Evolutionary conservation across 2,113 vertebrate species (phyloP).

Genomic region (Ia io): DNA sequence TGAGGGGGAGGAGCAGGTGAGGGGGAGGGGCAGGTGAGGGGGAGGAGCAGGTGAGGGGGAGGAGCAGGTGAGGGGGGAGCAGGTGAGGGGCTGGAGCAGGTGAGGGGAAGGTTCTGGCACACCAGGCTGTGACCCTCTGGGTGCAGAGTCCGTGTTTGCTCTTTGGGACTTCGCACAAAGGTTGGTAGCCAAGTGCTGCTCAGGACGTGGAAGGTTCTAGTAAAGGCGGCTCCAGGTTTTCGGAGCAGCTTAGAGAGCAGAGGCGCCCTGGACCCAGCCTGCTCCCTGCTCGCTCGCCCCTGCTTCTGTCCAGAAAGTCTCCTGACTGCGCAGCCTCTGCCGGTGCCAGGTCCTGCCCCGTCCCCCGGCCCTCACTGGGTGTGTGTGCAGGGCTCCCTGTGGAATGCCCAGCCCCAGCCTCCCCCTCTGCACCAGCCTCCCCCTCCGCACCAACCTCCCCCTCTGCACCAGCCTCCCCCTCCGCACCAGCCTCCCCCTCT

Average conservation of each 20-base stretch:
- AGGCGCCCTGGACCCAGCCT: fast-evolving
- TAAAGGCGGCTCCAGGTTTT: background rate
- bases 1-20: no score
- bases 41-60: no score
- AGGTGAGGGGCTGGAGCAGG: no score
- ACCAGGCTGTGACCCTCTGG: background rate
- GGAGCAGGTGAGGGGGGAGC: no score
- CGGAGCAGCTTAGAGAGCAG: background rate
- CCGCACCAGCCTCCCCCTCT: no score
- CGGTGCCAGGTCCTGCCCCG: background rate
- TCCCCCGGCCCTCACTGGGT: fast-evolving
- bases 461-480: background rate
- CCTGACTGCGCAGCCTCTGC: background rate
- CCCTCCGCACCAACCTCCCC: background rate
- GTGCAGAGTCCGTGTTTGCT: background rate
- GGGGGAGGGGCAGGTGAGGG: no score
- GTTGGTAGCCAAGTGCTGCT: fast-evolving
- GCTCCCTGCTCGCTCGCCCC: background rate
- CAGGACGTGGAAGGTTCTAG: background rate
- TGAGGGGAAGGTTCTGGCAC: fast-evolving
- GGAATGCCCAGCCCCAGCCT: fast-evolving
- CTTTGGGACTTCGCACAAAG: fast-evolving
- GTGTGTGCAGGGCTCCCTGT: background rate
- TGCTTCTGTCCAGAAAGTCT: background rate
- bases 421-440: background rate